phyloP scores from a whole-genome alignment of 92 coral and sea anemone species.

The Zoanthus sansibaricus region DNA sequence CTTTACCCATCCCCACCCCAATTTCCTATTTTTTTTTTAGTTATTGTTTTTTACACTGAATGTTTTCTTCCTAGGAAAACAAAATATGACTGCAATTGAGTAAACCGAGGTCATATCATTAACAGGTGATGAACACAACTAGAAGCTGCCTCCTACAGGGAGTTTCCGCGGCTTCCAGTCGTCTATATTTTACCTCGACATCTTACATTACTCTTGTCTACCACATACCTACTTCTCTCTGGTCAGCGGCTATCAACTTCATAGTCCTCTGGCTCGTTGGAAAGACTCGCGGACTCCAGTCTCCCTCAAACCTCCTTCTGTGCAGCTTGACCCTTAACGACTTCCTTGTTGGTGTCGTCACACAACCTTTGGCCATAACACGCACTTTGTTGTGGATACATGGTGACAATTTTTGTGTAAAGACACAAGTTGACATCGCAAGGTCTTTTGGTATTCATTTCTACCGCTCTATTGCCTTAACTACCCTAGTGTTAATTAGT shows the following conservation, averaged over 20 bases:
- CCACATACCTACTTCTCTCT: constrained; percentile 11
- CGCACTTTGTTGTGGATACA: constrained; percentile 29
- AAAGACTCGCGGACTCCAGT: constrained; percentile 26
- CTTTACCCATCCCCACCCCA: too few species aligned
- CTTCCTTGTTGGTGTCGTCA: constrained; percentile 31
- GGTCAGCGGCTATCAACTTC: constrained; percentile 36
- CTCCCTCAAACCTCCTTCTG: constrained; percentile 41
- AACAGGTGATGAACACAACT: background rate
- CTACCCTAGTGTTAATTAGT: constrained; percentile 55
- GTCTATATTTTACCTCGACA: background rate
- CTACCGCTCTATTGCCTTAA: constrained; percentile 51
- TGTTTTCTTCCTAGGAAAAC: background rate
- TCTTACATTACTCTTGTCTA: background rate
- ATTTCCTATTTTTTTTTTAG: too few species aligned
- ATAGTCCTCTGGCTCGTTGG: constrained; percentile 28
- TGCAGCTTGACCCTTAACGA: constrained; percentile 55
- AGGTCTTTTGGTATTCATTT: constrained; percentile 40
- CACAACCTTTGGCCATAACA: constrained; percentile 57
- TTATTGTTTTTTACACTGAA: background rate
- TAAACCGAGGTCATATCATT: background rate
- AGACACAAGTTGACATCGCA: constrained; percentile 32
- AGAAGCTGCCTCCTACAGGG: background rate
- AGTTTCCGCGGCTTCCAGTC: background rate
- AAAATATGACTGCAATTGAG: background rate
- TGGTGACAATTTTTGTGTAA: constrained; percentile 29